These are phyloP conservation scores for Halictus rubicundus DNA, from an alignment of 1,140 invertebrate genomes.

Conservation along the genomic window DNA sequence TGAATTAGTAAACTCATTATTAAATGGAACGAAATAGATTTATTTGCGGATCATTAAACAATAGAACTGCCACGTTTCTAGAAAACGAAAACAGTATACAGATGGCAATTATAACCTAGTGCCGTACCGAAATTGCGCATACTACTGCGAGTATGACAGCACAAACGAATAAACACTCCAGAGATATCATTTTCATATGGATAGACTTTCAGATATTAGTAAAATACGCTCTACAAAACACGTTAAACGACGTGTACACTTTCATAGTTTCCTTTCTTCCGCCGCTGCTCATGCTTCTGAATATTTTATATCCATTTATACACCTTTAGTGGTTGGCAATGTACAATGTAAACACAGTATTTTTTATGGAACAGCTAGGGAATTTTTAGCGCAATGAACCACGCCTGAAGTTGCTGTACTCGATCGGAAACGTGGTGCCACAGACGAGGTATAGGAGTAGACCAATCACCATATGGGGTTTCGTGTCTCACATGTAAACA, in stretches of 20 bases:
- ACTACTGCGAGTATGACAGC: conserved; percentile 5
- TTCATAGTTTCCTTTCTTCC: conserved; percentile 5
- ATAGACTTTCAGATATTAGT: conserved; percentile 2
- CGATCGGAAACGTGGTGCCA: too few species aligned
- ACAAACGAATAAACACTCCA: conserved; percentile 31
- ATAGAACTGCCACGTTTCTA: conserved; percentile 24
- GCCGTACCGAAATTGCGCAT: conserved; percentile 44
- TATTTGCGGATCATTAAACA: neutral
- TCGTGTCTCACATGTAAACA: too few species aligned
- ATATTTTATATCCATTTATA: neutral
- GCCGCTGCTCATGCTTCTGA: neutral
- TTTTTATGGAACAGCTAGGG: too few species aligned
- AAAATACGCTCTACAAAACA: conserved; percentile 22
- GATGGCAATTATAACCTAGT: conserved; percentile 22
- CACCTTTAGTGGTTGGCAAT: neutral
- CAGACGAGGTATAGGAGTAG: too few species aligned
- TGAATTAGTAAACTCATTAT: neutral
- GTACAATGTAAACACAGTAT: neutral
- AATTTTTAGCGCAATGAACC: too few species aligned
- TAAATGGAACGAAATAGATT: neutral
- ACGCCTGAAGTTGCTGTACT: too few species aligned
- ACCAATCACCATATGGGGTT: too few species aligned
- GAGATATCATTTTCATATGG: conserved; percentile 19
- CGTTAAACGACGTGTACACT: neutral
- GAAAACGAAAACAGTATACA: neutral